Evolutionary conservation across 2,888 invertebrate genomes (phyloP).

Genomic region (Phragmatobia fuliginosa): DNA sequence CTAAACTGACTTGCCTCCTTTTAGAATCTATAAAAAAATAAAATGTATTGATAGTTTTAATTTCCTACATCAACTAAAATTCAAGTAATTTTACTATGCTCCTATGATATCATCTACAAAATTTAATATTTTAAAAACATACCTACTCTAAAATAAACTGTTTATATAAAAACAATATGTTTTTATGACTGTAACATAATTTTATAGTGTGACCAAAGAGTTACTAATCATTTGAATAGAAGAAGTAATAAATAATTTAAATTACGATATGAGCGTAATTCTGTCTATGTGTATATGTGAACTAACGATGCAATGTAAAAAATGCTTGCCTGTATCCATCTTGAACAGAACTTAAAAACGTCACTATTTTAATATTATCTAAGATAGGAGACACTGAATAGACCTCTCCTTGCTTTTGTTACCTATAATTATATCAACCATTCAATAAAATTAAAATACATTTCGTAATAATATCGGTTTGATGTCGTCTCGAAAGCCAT

Average conservation of each 20-base stretch:
- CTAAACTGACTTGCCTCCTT: constrained; percentile 60
- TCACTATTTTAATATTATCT: neutral
- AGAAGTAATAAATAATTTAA: neutral
- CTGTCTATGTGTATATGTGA: constrained; percentile 23
- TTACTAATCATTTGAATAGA: neutral
- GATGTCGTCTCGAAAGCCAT: constrained; percentile 45
- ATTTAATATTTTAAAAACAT: no score
- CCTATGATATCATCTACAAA: neutral
- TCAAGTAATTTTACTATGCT: neutral
- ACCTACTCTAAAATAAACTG: neutral
- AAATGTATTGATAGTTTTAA: neutral
- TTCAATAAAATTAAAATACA: neutral
- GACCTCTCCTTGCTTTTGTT: neutral
- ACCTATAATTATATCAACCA: neutral
- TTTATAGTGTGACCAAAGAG: neutral
- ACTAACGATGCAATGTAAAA: constrained; percentile 43
- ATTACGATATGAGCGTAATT: neutral
- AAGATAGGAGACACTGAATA: neutral
- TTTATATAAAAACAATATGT: neutral
- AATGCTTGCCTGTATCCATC: constrained; percentile 46
- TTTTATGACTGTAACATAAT: neutral
- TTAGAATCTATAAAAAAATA: constrained; percentile 50
- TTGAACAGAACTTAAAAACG: constrained; percentile 16
- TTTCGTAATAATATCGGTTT: constrained; percentile 38
- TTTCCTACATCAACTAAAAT: neutral